phyloP scores from a whole-genome alignment of 2,888 invertebrate species.

The Bibio marci region DNA sequence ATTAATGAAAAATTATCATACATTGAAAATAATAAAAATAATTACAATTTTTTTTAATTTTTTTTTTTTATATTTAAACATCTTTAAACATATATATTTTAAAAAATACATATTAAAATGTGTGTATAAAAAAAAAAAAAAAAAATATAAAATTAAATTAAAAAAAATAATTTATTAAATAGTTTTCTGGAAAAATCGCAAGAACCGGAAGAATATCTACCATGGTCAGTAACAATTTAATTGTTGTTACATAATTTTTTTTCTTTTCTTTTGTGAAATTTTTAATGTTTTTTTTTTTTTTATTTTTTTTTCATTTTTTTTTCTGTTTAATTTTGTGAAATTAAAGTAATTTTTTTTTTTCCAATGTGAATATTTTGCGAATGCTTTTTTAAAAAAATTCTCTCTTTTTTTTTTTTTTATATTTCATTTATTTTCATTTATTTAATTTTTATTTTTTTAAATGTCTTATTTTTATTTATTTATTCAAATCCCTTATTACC shows the following conservation, averaged over 20 bases:
- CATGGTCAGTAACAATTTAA: constrained; percentile 51
- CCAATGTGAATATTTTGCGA: not conserved
- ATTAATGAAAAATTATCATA: too few relatives aligned
- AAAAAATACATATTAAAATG: not conserved
- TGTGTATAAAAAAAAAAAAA: too few relatives aligned
- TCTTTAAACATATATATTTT: constrained; percentile 1
- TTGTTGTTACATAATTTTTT: constrained; percentile 4
- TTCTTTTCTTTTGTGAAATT: not conserved
- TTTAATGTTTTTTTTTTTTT: not conserved
- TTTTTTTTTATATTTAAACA: not conserved
- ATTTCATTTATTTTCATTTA: too few relatives aligned
- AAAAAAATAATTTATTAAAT: constrained; percentile 32
- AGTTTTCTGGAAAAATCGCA: constrained; percentile 63
- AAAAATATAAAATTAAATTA: constrained; percentile 5
- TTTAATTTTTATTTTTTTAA: too few relatives aligned
- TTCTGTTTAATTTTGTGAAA: not conserved
- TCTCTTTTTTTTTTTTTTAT: too few relatives aligned
- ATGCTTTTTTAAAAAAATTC: not conserved
- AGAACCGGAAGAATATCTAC: constrained; percentile 59
- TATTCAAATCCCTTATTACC: too few relatives aligned
- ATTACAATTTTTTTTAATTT: not conserved
- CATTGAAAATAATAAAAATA: not conserved
- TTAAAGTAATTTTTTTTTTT: too few relatives aligned
- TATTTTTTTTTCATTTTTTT: not conserved
- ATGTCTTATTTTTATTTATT: too few relatives aligned